Evolutionary conservation across 2,113 vertebrate species (phyloP), one percentile per base, ranked within the genome.

Genomic region (Otocyon megalotis): DNA sequence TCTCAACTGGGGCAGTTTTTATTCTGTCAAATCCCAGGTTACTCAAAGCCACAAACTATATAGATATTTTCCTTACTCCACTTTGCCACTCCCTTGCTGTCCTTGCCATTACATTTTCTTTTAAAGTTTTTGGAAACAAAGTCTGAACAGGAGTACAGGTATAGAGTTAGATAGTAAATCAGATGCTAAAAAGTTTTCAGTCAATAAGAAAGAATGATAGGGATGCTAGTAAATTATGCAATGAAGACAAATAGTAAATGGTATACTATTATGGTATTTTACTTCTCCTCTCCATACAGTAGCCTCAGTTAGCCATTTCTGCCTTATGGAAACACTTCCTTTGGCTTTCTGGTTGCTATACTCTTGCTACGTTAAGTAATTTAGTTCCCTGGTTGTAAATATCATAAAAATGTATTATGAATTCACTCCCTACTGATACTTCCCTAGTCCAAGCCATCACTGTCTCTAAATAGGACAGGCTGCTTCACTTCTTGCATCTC

Each of bases 51-150:
- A 88, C 13, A 58, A 43, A 92, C 76, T 58, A n/a, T 72, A 90
- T 69, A 79, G 32, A 24, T 88, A 92, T 85, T 77, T 94, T n/a
- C 53, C 5, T 48, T 48, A 20, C 24, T 74, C 35, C 20, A 84
- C 32, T n/a, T 80, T 80, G 5, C 14, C 10, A 80, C 3, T 53
- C 50, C 6, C 8, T 72, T 8, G 24, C 5, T 48, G 15, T 95
- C 22, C 88, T 74, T 94, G 32, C 6, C 16, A 85, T 74, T 16
- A 56, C 37, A 74, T 80, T 77, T 85, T 79, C 58, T 16, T 88
- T 92, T 17, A 72, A 90, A 50, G 17, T 20, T 76, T 95, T 81
- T 53, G 53, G 48, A 71, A 92, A 81, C 24, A 89, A 84, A 86
- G 58, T 14, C 17, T 88, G 20, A 83, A 82, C 3, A 90, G 26